Percentiles rank a stretch among this genome's conserved stretches.
Conservation (phyloP, 1,140 invertebrate species). For the Drosophila sturtevanti region DNA sequence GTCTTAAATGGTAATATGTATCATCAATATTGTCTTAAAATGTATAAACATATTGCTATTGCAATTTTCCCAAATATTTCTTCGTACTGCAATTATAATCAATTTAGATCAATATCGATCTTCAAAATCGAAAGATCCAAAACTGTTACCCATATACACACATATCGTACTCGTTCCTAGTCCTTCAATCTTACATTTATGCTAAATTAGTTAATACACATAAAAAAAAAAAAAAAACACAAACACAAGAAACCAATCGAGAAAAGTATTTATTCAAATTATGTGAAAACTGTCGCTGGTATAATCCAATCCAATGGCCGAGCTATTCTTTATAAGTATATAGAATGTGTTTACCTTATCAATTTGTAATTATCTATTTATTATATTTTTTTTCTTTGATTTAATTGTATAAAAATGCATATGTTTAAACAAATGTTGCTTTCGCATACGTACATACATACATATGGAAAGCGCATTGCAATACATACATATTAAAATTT, state of each 20-base stretch:
- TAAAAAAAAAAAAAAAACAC: conserved; percentile 25
- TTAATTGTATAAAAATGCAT: conserved; percentile 54
- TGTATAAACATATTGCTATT: not conserved
- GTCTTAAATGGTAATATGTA: too few relatives aligned
- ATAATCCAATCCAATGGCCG: conserved; percentile 58
- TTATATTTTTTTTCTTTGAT: conserved; percentile 41
- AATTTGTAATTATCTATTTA: conserved; percentile 24
- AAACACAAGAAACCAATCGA: conserved; percentile 27
- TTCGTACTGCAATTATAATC: too few relatives aligned
- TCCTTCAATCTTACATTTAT: conserved; percentile 65
- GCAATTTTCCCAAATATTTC: not conserved
- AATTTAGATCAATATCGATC: not conserved
- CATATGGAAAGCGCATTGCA: conserved; percentile 56
- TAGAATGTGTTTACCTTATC: conserved; percentile 8
- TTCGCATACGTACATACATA: conserved; percentile 39
- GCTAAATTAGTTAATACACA: conserved; percentile 55
- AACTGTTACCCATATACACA: conserved; percentile 40
- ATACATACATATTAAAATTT: conserved; percentile 53
- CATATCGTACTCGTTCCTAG: conserved; percentile 75
- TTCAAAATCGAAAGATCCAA: not conserved
- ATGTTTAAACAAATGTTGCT: conserved; percentile 45
- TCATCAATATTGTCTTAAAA: too few relatives aligned
- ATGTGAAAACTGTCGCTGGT: conserved; percentile 49
- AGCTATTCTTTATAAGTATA: conserved; percentile 55
- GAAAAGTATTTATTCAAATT: conserved; percentile 76